These are phyloP conservation scores for Cromileptes altivelis DNA, from an alignment of 2,113 vertebrate genomes.

Conservation along the genomic window DNA sequence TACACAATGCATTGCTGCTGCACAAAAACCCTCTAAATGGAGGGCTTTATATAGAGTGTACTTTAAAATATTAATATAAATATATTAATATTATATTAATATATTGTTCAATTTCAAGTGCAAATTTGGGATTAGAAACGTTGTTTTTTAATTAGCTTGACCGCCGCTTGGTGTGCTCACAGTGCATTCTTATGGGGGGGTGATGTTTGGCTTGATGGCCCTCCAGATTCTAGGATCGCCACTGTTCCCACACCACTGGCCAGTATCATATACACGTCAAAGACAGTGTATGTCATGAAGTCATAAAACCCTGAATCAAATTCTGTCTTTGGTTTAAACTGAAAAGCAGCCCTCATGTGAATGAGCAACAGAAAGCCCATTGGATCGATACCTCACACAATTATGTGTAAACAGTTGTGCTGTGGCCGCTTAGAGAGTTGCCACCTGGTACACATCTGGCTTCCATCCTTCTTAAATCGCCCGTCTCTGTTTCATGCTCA, in stretches of 20 bases:
- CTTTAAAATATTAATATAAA: too few species aligned
- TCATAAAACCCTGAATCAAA: background rate
- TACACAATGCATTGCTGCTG: too few species aligned
- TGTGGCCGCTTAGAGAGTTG: constrained; percentile 41
- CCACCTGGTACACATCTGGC: constrained; percentile 73
- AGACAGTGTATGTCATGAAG: background rate
- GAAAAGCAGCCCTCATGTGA: constrained; percentile 3
- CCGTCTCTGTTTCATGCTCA: constrained; percentile 53
- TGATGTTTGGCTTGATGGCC: too few species aligned
- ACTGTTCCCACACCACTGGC: background rate
- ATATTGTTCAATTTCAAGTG: too few species aligned
- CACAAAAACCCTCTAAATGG: too few species aligned
- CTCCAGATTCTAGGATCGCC: too few species aligned
- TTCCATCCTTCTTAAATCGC: constrained; percentile 59
- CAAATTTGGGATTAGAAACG: too few species aligned
- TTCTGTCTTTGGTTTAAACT: constrained; percentile 4
- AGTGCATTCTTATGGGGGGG: too few species aligned
- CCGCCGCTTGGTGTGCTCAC: too few species aligned
- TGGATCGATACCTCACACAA: constrained; percentile 46
- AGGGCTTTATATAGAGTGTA: too few species aligned
- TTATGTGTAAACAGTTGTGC: constrained; percentile 64
- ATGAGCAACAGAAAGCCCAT: constrained; percentile 1
- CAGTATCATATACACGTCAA: background rate
- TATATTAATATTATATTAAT: too few species aligned
- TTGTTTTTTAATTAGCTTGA: too few species aligned